Conservation (phyloP, 1,140 invertebrate species). For the Harpegnathos saltator region DNA sequence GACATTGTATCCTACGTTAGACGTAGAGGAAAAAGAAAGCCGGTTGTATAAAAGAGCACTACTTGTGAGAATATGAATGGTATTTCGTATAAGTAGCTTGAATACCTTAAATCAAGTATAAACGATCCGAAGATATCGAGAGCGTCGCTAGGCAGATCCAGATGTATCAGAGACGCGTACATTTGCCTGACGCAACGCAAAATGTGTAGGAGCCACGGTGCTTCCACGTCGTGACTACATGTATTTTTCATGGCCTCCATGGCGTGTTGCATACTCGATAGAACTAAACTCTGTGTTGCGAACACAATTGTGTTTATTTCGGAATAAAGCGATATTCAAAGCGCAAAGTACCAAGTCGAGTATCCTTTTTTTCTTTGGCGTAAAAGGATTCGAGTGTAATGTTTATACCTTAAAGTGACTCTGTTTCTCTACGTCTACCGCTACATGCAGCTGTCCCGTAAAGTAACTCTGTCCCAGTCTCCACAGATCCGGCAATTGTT, state of each 20-base stretch:
- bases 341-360: background rate
- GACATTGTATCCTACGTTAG: constrained; percentile 92
- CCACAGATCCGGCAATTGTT: constrained; percentile 94
- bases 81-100: background rate
- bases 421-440: constrained; percentile 90
- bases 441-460: constrained; percentile 92
- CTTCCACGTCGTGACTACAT: constrained; percentile 86
- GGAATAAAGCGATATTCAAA: constrained; percentile 1
- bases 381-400: constrained; percentile 34
- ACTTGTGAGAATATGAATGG: too few relatives aligned
- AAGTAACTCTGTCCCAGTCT: constrained; percentile 96
- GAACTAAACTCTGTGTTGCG: constrained; percentile 81
- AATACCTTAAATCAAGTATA: constrained; percentile 92
- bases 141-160: constrained; percentile 93
- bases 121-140: constrained; percentile 93
- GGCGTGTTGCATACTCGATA: constrained; percentile 82
- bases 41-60: background rate
- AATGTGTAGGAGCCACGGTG: constrained; percentile 93
- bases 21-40: constrained; percentile 36
- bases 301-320: constrained; percentile 34
- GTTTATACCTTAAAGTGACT: constrained; percentile 89
- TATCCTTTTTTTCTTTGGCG: background rate
- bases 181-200: constrained; percentile 90
- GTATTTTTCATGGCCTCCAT: constrained; percentile 81
- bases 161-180: constrained; percentile 89